A percentile compares a stretch with the other conserved stretches of the same genome.
phyloP scores from a whole-genome alignment of 2,113 vertebrate genomes.

The Gracilinanus agilis region DNA sequence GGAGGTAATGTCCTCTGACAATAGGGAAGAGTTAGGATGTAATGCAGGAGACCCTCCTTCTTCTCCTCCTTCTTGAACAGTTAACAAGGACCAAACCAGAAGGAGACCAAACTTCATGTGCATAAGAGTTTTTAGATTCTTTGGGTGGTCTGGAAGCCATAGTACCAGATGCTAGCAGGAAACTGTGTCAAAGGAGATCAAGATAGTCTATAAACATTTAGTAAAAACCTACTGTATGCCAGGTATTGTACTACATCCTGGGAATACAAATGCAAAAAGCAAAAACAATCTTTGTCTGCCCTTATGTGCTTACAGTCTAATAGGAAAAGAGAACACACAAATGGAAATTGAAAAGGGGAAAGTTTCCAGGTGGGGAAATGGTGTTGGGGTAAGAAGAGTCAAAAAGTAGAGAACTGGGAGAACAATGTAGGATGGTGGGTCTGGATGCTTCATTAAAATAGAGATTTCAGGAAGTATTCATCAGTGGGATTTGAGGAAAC shows the following conservation, averaged over 20 bases:
- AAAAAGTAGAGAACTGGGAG: background rate
- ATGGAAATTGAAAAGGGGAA: no score
- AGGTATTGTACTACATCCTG: no score
- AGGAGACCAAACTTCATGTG: no score
- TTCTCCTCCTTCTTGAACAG: background rate
- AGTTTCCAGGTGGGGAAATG: background rate
- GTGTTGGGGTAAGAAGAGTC: background rate
- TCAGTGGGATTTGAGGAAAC: background rate
- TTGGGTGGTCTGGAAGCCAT: no score
- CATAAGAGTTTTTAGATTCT: no score
- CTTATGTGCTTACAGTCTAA: no score
- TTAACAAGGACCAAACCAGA: no score
- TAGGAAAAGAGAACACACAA: no score
- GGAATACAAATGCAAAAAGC: no score
- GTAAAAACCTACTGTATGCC: no score
- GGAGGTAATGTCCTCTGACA: background rate
- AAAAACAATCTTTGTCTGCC: no score
- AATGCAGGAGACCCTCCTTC: background rate
- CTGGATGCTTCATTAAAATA: background rate
- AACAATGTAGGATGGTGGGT: background rate
- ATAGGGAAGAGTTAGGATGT: background rate
- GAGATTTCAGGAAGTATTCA: background rate
- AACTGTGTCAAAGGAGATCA: background rate
- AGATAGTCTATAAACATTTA: background rate
- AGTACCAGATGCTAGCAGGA: no score